phyloP scores from a whole-genome alignment of 2,113 vertebrate genomes.

The Sialia sialis region DNA sequence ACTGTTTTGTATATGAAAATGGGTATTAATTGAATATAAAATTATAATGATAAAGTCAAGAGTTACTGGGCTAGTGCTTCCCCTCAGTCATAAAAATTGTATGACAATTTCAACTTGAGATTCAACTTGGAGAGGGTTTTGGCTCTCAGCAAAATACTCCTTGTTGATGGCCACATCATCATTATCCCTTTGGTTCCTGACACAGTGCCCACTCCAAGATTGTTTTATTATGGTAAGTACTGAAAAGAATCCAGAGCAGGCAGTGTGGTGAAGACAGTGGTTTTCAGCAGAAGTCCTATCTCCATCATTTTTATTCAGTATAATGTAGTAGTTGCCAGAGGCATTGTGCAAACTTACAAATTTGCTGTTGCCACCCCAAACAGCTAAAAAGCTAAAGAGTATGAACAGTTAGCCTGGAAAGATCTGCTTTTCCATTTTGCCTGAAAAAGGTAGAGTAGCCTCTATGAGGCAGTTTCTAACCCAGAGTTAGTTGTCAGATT shows the following conservation, averaged over 20 bases:
- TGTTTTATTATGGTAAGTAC: conserved; percentile 17
- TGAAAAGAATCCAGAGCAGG: neutral
- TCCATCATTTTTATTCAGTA: conserved; percentile 8
- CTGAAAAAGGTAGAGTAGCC: neutral
- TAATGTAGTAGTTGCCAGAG: conserved; percentile 5
- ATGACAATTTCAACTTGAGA: neutral
- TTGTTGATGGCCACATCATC: neutral
- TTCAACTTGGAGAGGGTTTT: neutral
- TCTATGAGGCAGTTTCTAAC: neutral
- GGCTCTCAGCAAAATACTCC: neutral
- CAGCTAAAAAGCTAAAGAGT: neutral
- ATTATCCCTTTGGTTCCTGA: conserved; percentile 23
- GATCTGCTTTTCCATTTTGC: neutral
- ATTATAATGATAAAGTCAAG: neutral
- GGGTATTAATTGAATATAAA: conserved; percentile 20
- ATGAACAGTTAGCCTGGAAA: neutral
- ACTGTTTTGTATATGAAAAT: conserved; percentile 42
- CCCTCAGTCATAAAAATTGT: conserved; percentile 18
- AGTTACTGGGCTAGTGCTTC: neutral
- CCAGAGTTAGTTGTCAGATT: neutral
- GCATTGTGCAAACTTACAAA: neutral
- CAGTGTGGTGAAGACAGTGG: neutral
- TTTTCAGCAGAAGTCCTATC: neutral
- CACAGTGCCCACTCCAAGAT: neutral
- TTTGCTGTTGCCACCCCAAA: neutral